Base-by-base conservation (phyloP, 2,797 vertebrate genomes). In the Coregonus suidteri region DNA sequence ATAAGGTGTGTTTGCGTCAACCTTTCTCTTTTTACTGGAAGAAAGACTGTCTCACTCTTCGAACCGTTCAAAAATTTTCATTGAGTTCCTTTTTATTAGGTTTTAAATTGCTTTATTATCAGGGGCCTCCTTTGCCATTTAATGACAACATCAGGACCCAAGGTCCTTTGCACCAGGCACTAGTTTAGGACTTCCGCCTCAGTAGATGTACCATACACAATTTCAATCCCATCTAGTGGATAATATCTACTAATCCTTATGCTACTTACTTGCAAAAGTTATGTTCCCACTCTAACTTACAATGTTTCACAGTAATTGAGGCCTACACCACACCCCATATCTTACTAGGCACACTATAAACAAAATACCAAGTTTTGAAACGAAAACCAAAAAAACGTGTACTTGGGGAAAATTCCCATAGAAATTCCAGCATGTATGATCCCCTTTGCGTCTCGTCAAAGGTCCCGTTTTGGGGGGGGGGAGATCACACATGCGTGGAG, bases 131-230 rank as follows among this genome's bases (percentile, higher is more conserved):
- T 78, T 84, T 88, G 67, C 82, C 78, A 15, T 72, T 86, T 91
- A 91, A 92, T 92, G 88, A 92, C 91, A 92, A 90, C 89, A 91
- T 90, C 86, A 80, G 88, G 90, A 68, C 75, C 77, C 76, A 68
- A 62, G 79, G 59, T 1, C 3, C 59, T 64, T 20, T 77, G 88
- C 85, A 75, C 87, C 86, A 80, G 30, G 74, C n/a, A 52, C 74
- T 82, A 72, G 37, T 70, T 66, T 77, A 69, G 81, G 74, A 89
- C 90, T 89, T 89, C 87, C 86, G 87, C 79, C 4, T 25, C 30
- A 54, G 41, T 73, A 83, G 76, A 75, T 30, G 70, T 73, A 65
- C 64, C 37, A 56, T 73, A 81, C 9, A 13, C 51, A 31, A 16
- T 72, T 72, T 53, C 51, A 73, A 78, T 76, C 75, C 16, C 72